Percentiles rank a stretch among this genome's conserved stretches.
Conservation (phyloP, 1,140 invertebrate genomes). For the Hycleus phaleratus region DNA sequence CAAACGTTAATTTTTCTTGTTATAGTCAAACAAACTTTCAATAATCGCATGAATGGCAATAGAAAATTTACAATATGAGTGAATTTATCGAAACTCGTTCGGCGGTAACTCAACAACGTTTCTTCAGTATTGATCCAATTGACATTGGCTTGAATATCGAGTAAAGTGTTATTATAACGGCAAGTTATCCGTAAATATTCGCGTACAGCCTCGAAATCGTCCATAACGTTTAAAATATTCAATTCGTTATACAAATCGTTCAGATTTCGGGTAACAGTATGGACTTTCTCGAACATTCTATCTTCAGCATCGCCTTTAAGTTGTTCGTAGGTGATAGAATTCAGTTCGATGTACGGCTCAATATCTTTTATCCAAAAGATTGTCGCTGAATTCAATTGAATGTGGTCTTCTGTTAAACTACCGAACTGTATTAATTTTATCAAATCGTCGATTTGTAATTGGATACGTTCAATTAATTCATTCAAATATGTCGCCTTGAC, state of each 20-base stretch:
- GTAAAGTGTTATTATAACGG: conserved; percentile 67
- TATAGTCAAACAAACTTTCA: conserved; percentile 62
- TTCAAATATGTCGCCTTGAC: conserved; percentile 28
- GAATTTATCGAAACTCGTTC: conserved; percentile 64
- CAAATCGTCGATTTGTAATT: conserved; percentile 52
- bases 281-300: conserved; percentile 56
- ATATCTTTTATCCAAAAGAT: conserved; percentile 67
- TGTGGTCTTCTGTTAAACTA: conserved; percentile 54
- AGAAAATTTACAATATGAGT: conserved; percentile 63
- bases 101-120: conserved; percentile 70
- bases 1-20: conserved; percentile 73
- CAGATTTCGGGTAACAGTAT: conserved; percentile 55
- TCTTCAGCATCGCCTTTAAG: conserved; percentile 77
- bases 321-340: conserved; percentile 64
- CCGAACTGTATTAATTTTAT: conserved; percentile 61
- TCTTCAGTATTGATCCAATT: conserved; percentile 87
- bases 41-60: conserved; percentile 58
- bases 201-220: conserved; percentile 53
- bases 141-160: conserved; percentile 62
- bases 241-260: conserved; percentile 47
- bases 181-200: conserved; percentile 61
- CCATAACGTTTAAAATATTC: conserved; percentile 58
- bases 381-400: conserved; percentile 57
- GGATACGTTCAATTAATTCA: conserved; percentile 52
- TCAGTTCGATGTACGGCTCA: conserved; percentile 62